These are phyloP conservation scores for Uloborus diversus DNA, from an alignment of 1,140 invertebrate genomes.

Conservation along the genomic window DNA sequence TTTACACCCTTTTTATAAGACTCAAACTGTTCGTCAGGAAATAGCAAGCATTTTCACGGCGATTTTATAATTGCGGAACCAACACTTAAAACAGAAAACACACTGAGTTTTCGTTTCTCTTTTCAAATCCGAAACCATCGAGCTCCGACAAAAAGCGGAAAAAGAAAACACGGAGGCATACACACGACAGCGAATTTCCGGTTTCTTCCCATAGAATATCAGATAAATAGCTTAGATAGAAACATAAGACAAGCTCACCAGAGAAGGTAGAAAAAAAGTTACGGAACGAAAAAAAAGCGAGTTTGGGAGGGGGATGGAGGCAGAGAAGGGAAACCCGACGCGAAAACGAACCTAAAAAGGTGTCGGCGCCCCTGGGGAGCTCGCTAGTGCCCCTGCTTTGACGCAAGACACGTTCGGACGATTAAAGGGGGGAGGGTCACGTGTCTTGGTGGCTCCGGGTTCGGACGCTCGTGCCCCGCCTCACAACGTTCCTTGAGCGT, in stretches of 20 bases:
- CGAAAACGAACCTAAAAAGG: constrained; percentile 11
- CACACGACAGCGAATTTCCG: neutral
- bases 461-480: constrained; percentile 32
- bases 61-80: neutral
- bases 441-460: neutral
- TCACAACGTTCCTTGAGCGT: constrained; percentile 14
- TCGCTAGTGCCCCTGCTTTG: constrained; percentile 19
- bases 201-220: neutral
- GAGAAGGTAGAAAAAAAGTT: neutral
- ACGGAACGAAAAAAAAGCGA: neutral
- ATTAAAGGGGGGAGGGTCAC: constrained; percentile 23
- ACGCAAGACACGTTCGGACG: constrained; percentile 29
- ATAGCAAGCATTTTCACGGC: no score
- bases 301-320: neutral
- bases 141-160: neutral
- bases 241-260: neutral
- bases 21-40: no score
- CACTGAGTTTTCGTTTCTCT: neutral
- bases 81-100: neutral
- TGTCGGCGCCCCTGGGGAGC: constrained; percentile 23
- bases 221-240: constrained; percentile 5
- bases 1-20: no score
- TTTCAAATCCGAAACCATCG: neutral
- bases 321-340: neutral
- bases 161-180: neutral